phyloP scores from a whole-genome alignment of 1,140 invertebrate species.

The Euglossa dilemma region DNA sequence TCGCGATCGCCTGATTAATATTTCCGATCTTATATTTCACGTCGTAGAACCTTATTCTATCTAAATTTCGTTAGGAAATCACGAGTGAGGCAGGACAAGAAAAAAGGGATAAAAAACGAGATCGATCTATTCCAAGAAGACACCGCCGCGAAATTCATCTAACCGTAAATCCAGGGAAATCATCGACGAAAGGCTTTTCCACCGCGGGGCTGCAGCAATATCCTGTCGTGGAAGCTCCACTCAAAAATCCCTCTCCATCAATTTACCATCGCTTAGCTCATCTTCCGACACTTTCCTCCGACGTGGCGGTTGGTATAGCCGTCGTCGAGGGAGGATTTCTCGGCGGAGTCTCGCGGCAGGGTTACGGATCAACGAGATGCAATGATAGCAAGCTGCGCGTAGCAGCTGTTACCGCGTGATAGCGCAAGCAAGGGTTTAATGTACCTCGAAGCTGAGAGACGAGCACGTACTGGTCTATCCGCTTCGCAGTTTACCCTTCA shows the following conservation, averaged over 20 bases:
- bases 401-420: slow-evolving; percentile 76
- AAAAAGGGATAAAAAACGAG: too few relatives aligned
- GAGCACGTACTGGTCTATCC: slow-evolving; percentile 68
- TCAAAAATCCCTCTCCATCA: neutral
- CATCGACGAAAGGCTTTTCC: too few relatives aligned
- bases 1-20: neutral
- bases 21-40: too few relatives aligned
- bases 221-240: neutral
- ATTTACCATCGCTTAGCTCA: neutral
- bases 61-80: too few relatives aligned
- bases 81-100: too few relatives aligned
- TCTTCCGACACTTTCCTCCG: neutral
- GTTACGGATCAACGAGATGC: slow-evolving; percentile 66
- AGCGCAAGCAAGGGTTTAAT: slow-evolving; percentile 74
- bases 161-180: neutral
- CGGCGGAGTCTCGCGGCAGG: slow-evolving; percentile 7
- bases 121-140: neutral
- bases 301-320: neutral
- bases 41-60: too few relatives aligned
- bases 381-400: slow-evolving; percentile 73
- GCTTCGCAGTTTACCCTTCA: slow-evolving; percentile 67
- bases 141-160: neutral
- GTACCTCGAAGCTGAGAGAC: slow-evolving; percentile 68
- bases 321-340: slow-evolving; percentile 20
- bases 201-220: neutral